Evolutionary conservation across 2,888 invertebrate species (phyloP).

Genomic region (Nectonema munidae): DNA sequence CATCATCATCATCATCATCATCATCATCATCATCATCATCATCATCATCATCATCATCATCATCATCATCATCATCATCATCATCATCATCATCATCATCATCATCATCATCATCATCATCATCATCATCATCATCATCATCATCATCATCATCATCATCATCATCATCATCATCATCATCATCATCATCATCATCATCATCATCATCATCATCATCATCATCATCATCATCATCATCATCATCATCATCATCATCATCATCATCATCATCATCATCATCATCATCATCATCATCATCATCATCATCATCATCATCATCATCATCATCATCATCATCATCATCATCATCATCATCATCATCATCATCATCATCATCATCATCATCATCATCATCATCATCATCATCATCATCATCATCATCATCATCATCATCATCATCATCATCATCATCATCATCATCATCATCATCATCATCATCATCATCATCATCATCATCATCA

Average conservation of each 20-base stretch:
- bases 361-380: slow-evolving; percentile 12
- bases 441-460: slow-evolving; percentile 12
- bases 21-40: slow-evolving; percentile 12
- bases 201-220: slow-evolving; percentile 12
- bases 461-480: slow-evolving; percentile 12
- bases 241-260: slow-evolving; percentile 12
- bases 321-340: slow-evolving; percentile 12
- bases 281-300: slow-evolving; percentile 12
- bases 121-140: slow-evolving; percentile 12
- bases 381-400: slow-evolving; percentile 12
- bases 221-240: slow-evolving; percentile 12
- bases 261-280: slow-evolving; percentile 12
- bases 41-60: slow-evolving; percentile 12
- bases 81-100: slow-evolving; percentile 12
- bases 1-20: slow-evolving; percentile 12
- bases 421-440: slow-evolving; percentile 12
- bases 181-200: slow-evolving; percentile 12
- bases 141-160: slow-evolving; percentile 12
- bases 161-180: slow-evolving; percentile 12
- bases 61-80: slow-evolving; percentile 12
- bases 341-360: slow-evolving; percentile 12
- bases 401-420: slow-evolving; percentile 12
- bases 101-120: slow-evolving; percentile 12
- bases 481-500: slow-evolving; percentile 12
- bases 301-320: slow-evolving; percentile 12